Conservation (phyloP, 2,797 vertebrate genomes). For the Eupleurogrammus muticus region DNA sequence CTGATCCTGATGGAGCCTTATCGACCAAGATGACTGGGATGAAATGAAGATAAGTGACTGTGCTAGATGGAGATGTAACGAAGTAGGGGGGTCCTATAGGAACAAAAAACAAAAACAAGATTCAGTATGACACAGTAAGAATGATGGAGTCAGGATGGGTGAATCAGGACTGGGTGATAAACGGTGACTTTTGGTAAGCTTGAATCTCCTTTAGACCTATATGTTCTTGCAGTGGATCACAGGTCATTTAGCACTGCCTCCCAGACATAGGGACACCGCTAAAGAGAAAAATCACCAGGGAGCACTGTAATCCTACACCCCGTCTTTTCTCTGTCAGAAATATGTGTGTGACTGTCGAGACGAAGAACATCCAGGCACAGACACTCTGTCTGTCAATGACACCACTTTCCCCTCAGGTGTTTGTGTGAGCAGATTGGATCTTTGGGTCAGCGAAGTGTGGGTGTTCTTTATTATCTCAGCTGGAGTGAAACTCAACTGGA, state of each 20-base stretch:
- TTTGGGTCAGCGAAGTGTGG: conserved; percentile 46
- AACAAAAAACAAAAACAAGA: conserved; percentile 22
- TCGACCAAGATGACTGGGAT: conserved; percentile 15
- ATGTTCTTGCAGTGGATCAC: conserved; percentile 36
- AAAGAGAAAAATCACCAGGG: conserved; percentile 70
- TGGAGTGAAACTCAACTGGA: conserved; percentile 4
- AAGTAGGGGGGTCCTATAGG: conserved; percentile 28
- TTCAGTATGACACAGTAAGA: conserved; percentile 18
- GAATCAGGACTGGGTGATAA: conserved; percentile 61
- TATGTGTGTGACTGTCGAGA: conserved; percentile 22
- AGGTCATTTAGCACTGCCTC: conserved; percentile 70
- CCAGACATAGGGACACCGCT: conserved; percentile 60
- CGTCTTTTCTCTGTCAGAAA: conserved; percentile 35
- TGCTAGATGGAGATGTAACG: conserved; percentile 24
- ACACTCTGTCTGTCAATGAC: conserved; percentile 55
- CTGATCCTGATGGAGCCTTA: conserved; percentile 38
- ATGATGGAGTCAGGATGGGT: conserved; percentile 40
- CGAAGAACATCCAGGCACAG: conserved; percentile 26
- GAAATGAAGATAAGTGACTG: conserved; percentile 53
- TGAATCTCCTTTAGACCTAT: conserved; percentile 46
- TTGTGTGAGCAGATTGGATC: conserved; percentile 61
- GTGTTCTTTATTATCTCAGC: conserved; percentile 61
- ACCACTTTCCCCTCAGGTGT: conserved; percentile 53
- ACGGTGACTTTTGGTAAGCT: conserved; percentile 45
- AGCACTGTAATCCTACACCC: conserved; percentile 49